Base-by-base conservation (phyloP, 2,113 vertebrate species). In the Rhea americana region DNA sequence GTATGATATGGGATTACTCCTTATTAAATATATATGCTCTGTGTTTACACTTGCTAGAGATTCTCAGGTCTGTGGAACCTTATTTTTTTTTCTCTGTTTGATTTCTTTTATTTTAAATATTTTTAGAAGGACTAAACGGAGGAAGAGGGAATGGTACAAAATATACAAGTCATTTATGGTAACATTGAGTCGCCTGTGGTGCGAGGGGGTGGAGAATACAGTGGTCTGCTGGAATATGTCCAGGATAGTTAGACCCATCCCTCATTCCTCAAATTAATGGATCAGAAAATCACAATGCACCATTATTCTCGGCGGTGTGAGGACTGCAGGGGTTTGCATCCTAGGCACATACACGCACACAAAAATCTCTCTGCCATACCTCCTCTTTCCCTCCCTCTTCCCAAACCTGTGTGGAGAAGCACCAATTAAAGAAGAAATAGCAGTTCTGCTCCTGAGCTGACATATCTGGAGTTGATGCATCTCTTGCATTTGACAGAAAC, bases 401-500 rank as follows among this genome's bases (percentile, higher is more conserved):
- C 30, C 37, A 19, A 78, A 7, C 43, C 79, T 68, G 50, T 32
- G 32, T 8, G 4, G 55, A 82, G 55, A 78, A 55, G 30, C 56
- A 72, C 96, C 89, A 82, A 85, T 76, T 81, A 84, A 75, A 84
- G 70, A 15, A 89, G 85, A 91, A 91, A 82, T 61, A 87, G 89
- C 75, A 87, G 85, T 30, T 8, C 91, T 47, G 85, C 79, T 67
- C 88, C 84, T 77, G 16, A 8, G 50, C 50, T 87, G 93, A 71
- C 20, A n/a, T 26, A 37, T 45, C 87, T 3, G 37, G 89, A 66
- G 26, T 89, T 41, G 21, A 55, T 66, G 75, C 87, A 89, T 89
- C 85, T 87, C 82, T 94, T 50, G 37, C 77, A 47, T 45, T 79
- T 97, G 96, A 94, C 93, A 96, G 95, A 74, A 93, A 89, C 66